These are phyloP conservation scores for Drosophila sucinea DNA, from an alignment of 1,140 invertebrate species.

Conservation along the genomic window DNA sequence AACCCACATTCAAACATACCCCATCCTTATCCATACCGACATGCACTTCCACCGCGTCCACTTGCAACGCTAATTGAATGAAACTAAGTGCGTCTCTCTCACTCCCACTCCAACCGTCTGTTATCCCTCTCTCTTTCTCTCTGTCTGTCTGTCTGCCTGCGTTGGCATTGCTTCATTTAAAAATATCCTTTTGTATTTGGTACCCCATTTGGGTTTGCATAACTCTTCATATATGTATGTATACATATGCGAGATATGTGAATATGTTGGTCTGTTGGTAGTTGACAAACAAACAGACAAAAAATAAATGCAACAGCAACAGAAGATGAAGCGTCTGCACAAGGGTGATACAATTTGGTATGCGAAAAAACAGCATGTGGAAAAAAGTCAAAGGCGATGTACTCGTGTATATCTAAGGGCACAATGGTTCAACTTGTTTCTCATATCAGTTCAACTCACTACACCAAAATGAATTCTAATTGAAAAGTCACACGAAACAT, in stretches of 20 bases:
- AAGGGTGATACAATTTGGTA: conserved; percentile 8
- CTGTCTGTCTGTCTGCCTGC: not conserved
- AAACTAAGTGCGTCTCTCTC: conserved; percentile 9
- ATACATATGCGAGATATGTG: not conserved
- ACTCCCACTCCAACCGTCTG: not conserved
- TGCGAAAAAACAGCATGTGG: not conserved
- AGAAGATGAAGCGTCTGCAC: not conserved
- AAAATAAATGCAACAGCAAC: conserved; percentile 9
- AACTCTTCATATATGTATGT: conserved; percentile 1
- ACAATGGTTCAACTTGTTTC: not conserved
- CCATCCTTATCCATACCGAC: conserved; percentile 8
- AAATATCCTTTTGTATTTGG: conserved; percentile 20
- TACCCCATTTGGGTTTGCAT: conserved; percentile 16
- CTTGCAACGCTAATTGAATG: conserved; percentile 13
- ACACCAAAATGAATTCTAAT: conserved; percentile 17
- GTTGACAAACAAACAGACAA: conserved; percentile 11
- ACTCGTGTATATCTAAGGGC: not conserved
- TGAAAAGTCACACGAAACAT: conserved; percentile 30
- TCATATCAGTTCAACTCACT: not conserved
- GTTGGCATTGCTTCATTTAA: conserved; percentile 23
- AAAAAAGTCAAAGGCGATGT: not conserved
- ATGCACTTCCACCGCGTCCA: not conserved
- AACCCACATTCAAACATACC: conserved; percentile 10
- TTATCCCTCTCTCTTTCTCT: not conserved
- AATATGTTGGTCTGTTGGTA: conserved; percentile 15